A percentile compares a stretch with the other conserved stretches of the same genome.
Conservation (phyloP, 2,888 invertebrate species). For the Morinoia aosen region DNA sequence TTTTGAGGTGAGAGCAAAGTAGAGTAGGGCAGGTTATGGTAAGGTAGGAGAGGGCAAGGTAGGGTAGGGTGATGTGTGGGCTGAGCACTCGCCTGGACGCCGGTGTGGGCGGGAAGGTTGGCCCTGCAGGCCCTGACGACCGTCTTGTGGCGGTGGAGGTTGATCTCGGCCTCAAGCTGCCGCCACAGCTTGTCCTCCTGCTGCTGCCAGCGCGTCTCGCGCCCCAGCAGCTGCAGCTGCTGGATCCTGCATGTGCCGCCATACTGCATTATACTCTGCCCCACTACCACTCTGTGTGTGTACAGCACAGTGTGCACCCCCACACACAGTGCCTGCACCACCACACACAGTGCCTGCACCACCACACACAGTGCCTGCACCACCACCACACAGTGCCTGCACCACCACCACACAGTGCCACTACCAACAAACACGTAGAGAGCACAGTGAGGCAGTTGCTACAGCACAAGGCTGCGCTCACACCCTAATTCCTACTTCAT, state of each 20-base stretch:
- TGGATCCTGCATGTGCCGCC: slow-evolving; percentile 77
- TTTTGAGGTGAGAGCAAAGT: no score
- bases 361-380: no score
- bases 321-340: neutral
- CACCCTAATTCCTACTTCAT: no score
- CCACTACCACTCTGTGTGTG: neutral
- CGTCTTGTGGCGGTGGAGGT: slow-evolving; percentile 87
- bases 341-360: neutral
- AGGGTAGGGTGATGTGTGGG: neutral
- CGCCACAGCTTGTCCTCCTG: slow-evolving; percentile 85
- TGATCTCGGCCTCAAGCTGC: slow-evolving; percentile 87
- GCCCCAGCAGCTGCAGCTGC: slow-evolving; percentile 84
- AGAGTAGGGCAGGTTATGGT: no score
- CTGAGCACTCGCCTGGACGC: slow-evolving; percentile 8
- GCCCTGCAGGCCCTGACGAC: slow-evolving; percentile 77
- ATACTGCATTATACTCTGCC: neutral
- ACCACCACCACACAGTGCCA: no score
- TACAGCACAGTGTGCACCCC: neutral
- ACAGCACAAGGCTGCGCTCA: no score
- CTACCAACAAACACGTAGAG: no score
- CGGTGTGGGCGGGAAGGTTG: slow-evolving; percentile 63
- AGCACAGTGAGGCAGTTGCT: no score
- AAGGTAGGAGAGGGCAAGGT: no score
- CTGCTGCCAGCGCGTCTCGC: slow-evolving; percentile 82
- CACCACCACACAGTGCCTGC: no score